Evolutionary conservation across 2,113 vertebrate species (phyloP), one percentile per base, ranked within the genome.

Genomic region (Collichthys lucidus): DNA sequence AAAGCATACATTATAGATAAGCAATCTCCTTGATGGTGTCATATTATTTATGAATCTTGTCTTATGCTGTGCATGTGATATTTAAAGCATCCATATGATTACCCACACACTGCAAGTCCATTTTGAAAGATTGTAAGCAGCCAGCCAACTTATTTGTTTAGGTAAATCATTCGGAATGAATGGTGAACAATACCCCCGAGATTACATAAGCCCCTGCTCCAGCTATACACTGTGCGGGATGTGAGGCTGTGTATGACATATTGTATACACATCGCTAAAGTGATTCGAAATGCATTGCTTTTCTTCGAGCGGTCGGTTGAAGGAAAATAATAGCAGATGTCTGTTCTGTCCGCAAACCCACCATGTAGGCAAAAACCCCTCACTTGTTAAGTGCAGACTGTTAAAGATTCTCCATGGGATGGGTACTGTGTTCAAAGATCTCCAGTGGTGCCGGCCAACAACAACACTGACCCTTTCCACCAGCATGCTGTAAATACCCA

Each of bases 1-100:
- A 83, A 80, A 64, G 22, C 75, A 83, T 92, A 70, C 66, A 91
- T 91, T 86, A 93, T 89, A 86, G 82, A 93, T 92, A 64, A 86
- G 89, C 83, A 61, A 81, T 88, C 79, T 76, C 44, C 77, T 75
- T 82, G 56, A 88, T 83, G 70, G 75, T 8, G 2, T 85, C 83
- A 64, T 65, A 77, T 89, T 87, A 88, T 91, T 91, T 78, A 88
- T 87, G 66, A 82, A 70, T 60, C 52, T 68, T 57, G 50, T 71
- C 79, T 80, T 35, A 2, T 67, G 74, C 17, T 4, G 76, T 53
- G 68, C 20, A 44, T 81, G 60, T 82, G 79, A 86, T 88, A 72
- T 84, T 82, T 79, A 75, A 84, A 84, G 59, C 57, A 59, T 84
- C 86, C 47, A 8, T 53, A 49, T 90, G 86, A 84, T 84, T 81